Base-by-base conservation (phyloP, 2,113 vertebrate genomes). In the Hipposideros armiger region DNA sequence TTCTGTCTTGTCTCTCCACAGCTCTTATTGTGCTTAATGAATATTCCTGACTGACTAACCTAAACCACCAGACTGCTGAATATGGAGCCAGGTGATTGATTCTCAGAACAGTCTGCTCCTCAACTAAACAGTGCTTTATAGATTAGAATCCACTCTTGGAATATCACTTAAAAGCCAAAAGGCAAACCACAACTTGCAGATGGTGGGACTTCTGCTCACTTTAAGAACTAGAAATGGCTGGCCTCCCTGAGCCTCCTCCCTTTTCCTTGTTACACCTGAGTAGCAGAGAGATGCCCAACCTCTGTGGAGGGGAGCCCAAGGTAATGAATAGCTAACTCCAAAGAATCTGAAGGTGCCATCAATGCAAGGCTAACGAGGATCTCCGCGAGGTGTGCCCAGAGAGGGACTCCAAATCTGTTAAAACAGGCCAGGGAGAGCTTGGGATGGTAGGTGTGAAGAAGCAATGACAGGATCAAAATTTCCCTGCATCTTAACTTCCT, bases 181-280 rank as follows among this genome's bases (percentile, higher is more conserved):
- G 52, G 91, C 96, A 97, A 92, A 76, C 45, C 11, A 30, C 32
- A n/a, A 47, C 42, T 83, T 87, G 72, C 70, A 92, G 76, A 78
- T 73, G 96, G 92, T 32, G 30, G 47, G 42, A 76, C 67, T 90
- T 52, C 60, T 73, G 83, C 30, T 95, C 50, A 26, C 47, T 92
- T 83, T 22, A 17, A 67, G 83, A 67, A 58, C 52, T 40, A 28
- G 64, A 77, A 54, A 42, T 74, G 69, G 52, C 19, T 80, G 42
- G 42, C 32, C 69, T n/a, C 14, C 2, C 4, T 1, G 72, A 56
- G 19, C 14, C 9, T 67, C 50, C 54, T 62, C 19, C 54, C 16
- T 32, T 52, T 76, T 60, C 70, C 40, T 47, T 7, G 26, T n/a
- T 60, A 50, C 20, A 17, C 36, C 13, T 13, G 56, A 40, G 19